These are phyloP conservation scores for Agrochola circellaris DNA, from an alignment of 2,888 invertebrate genomes.

Conservation along the genomic window DNA sequence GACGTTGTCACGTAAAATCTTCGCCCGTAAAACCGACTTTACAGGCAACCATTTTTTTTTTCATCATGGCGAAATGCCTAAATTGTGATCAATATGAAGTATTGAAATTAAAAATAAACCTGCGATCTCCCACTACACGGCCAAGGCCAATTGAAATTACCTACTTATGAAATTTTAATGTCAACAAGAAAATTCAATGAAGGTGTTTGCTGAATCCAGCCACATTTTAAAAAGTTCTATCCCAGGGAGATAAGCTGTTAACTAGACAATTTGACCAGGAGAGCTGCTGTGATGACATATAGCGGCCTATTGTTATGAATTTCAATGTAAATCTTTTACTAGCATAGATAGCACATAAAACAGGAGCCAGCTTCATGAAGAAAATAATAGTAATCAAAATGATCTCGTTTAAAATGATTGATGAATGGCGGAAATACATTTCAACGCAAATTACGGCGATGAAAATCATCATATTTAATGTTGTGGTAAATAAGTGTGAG, in stretches of 20 bases:
- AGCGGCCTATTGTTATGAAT: neutral
- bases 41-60: too few relatives aligned
- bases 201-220: neutral
- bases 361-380: neutral
- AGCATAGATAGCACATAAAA: neutral
- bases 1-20: too few relatives aligned
- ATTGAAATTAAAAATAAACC: neutral
- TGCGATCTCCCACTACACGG: neutral
- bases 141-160: neutral
- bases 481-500: constrained; percentile 48
- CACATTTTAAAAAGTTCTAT: neutral
- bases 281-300: neutral
- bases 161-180: too few relatives aligned
- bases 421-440: constrained; percentile 44
- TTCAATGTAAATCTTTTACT: neutral
- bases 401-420: constrained; percentile 31
- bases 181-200: neutral
- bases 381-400: neutral
- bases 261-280: neutral
- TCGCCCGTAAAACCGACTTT: too few relatives aligned
- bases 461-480: constrained; percentile 47
- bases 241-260: neutral
- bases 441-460: constrained; percentile 34
- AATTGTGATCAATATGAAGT: neutral
- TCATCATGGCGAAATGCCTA: neutral